A percentile compares a stretch with the other conserved stretches of the same genome.
Conservation (phyloP, 2,113 vertebrate genomes). For the Atherinomorus stipes region DNA sequence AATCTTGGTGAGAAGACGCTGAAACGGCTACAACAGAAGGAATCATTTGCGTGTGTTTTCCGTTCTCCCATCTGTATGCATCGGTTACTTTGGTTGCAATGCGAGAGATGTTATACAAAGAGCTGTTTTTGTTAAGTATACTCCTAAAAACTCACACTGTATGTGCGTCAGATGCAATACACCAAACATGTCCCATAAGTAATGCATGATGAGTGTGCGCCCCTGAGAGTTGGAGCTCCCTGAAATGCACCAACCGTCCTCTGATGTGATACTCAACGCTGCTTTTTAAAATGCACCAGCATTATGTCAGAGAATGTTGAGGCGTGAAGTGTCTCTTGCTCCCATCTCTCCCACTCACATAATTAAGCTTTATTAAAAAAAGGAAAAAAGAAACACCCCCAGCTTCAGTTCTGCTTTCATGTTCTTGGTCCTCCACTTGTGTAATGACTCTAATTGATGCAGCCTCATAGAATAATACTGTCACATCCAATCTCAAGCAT, state of each 20-base stretch:
- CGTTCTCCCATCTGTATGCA: neutral
- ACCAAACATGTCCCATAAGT: constrained; percentile 77
- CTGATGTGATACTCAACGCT: constrained; percentile 50
- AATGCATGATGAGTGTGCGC: constrained; percentile 64
- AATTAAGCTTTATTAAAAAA: constrained; percentile 41
- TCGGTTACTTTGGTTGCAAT: constrained; percentile 9
- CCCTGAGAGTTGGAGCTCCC: constrained; percentile 31
- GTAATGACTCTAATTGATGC: constrained; percentile 54
- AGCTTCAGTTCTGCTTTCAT: constrained; percentile 42
- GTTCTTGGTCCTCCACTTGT: constrained; percentile 36
- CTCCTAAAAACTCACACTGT: neutral
- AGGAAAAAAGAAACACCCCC: constrained; percentile 31
- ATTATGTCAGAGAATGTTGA: constrained; percentile 54
- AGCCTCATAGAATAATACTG: constrained; percentile 41
- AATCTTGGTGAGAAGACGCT: neutral
- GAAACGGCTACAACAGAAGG: neutral
- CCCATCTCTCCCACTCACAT: constrained; percentile 48
- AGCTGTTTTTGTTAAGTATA: neutral
- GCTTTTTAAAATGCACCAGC: constrained; percentile 44
- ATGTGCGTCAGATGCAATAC: constrained; percentile 53
- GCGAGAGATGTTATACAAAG: constrained; percentile 3
- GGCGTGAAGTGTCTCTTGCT: constrained; percentile 47
- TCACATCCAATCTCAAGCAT: constrained; percentile 14
- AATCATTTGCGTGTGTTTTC: too few species aligned
- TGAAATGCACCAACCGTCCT: constrained; percentile 42